These are phyloP conservation scores for Limosa lapponica DNA, from an alignment of 2,797 vertebrate genomes.

Conservation along the genomic window DNA sequence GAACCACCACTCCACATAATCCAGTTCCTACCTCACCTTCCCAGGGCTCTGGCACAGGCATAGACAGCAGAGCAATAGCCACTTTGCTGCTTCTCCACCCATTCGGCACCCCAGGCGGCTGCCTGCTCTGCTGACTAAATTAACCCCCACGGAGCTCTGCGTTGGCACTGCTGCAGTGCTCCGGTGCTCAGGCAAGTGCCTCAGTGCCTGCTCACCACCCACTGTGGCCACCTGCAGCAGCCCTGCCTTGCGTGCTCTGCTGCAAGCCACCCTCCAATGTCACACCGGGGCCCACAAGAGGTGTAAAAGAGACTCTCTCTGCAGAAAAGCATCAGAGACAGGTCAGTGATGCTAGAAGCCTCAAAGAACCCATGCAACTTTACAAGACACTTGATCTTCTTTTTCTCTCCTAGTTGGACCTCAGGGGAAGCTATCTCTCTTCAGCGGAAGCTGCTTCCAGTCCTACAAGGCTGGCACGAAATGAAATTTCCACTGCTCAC, in stretches of 20 bases:
- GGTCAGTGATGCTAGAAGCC: neutral
- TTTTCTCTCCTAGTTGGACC: neutral
- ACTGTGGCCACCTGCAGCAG: neutral
- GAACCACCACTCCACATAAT: neutral
- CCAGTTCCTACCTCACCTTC: neutral
- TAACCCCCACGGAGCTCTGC: neutral
- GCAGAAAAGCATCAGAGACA: neutral
- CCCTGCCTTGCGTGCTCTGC: accelerated
- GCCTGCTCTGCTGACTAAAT: neutral
- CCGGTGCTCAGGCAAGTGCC: neutral
- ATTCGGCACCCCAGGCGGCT: neutral
- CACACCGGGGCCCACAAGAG: neutral
- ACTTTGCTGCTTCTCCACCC: neutral
- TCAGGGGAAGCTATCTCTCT: neutral
- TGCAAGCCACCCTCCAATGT: neutral
- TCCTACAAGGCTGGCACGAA: neutral
- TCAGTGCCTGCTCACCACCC: neutral
- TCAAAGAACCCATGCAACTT: neutral
- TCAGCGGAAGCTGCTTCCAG: neutral
- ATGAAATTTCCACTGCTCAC: neutral
- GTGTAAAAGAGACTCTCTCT: neutral
- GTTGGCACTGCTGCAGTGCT: neutral
- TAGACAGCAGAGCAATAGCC: neutral
- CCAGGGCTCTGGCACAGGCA: neutral
- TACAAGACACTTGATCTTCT: neutral